Conservation (phyloP, 2,797 vertebrate genomes). For the Chaetodon trifasciatus region DNA sequence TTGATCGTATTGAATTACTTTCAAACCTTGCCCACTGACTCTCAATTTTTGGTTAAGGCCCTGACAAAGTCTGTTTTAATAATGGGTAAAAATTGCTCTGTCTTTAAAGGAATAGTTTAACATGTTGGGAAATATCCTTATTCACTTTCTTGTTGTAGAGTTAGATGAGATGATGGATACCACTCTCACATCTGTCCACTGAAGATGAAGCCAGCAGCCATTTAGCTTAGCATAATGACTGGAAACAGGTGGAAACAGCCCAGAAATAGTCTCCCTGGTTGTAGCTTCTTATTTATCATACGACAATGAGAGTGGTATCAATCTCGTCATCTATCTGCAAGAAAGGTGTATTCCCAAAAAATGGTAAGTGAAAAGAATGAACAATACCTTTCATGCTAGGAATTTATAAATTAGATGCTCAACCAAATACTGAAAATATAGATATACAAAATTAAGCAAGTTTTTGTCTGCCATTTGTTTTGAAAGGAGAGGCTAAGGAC, state of each 20-base stretch:
- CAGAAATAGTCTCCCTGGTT: slow-evolving; percentile 1
- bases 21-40: neutral
- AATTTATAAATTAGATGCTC: neutral
- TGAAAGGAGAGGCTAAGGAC: slow-evolving; percentile 80
- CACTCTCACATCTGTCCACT: neutral
- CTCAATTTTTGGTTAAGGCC: neutral
- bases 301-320: no score
- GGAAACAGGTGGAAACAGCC: neutral
- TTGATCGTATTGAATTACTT: neutral
- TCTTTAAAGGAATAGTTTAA: neutral
- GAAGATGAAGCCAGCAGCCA: neutral
- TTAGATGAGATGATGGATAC: no score
- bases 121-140: neutral
- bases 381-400: no score
- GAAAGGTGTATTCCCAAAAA: neutral
- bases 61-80: neutral
- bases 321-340: neutral
- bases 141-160: neutral
- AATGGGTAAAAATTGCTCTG: neutral
- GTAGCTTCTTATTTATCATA: neutral
- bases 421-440: neutral
- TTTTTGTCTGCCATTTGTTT: slow-evolving; percentile 14
- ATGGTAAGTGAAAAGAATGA: no score
- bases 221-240: neutral
- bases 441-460: neutral